Percentiles rank a stretch among this genome's conserved stretches.
Evolutionary conservation across 2,888 invertebrate species (phyloP).

Genomic region (Temnothorax unifasciatus): DNA sequence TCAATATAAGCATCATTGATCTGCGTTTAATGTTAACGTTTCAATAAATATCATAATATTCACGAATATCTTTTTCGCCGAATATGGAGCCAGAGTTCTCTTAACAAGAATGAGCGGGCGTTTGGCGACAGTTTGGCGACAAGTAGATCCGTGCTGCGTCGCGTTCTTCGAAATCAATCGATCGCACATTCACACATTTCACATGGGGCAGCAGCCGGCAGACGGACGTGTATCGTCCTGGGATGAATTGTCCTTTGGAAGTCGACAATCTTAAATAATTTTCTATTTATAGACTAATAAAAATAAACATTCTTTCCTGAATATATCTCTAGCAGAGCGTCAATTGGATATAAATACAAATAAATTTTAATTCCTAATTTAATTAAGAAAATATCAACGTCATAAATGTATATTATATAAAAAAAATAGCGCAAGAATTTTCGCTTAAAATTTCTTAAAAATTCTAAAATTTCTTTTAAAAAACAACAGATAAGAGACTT

Average conservation of each 20-base stretch:
- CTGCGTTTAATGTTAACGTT: background rate
- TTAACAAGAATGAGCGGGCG: conserved; percentile 67
- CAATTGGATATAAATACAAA: background rate
- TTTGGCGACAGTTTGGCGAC: conserved; percentile 63
- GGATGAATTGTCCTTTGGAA: conserved; percentile 66
- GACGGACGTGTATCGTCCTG: conserved; percentile 8
- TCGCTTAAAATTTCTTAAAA: background rate
- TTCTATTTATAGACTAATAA: background rate
- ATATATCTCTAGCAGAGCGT: background rate
- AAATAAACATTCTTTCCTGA: background rate
- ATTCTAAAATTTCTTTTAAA: too few relatives aligned
- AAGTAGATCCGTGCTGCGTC: conserved; percentile 13
- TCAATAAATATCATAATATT: background rate
- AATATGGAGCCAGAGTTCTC: background rate
- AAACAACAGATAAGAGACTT: background rate
- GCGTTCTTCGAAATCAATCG: background rate
- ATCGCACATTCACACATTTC: background rate
- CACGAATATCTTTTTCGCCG: background rate
- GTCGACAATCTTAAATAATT: conserved; percentile 59
- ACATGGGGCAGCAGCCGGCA: conserved; percentile 23
- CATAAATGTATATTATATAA: background rate
- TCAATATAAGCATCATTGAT: background rate
- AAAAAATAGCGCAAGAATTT: background rate
- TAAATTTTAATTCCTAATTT: background rate
- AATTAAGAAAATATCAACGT: background rate